A percentile compares a stretch with the other conserved stretches of the same genome.
phyloP scores from a whole-genome alignment of 2,113 vertebrate species.

The Tupaia tana region DNA sequence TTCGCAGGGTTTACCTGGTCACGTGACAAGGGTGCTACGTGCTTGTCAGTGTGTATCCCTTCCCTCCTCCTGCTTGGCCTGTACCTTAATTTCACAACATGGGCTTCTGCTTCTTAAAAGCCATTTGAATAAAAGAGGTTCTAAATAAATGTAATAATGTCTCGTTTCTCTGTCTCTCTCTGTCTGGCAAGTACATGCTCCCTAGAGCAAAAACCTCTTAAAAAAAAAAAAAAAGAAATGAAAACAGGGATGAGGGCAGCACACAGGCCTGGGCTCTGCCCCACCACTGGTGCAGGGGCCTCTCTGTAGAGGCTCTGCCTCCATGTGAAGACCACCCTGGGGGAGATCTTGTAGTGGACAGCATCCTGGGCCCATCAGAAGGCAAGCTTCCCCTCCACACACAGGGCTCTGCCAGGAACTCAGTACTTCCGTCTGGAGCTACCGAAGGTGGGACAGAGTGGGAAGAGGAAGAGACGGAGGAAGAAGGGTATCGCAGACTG shows the following conservation, averaged over 20 bases:
- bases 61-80: not conserved
- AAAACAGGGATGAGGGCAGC: not conserved
- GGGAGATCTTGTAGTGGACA: not conserved
- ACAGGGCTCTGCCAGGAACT: not conserved
- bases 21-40: not conserved
- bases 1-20: not conserved
- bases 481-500: not conserved
- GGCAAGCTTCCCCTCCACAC: not conserved
- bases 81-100: not conserved
- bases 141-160: not conserved
- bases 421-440: not conserved
- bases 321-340: not conserved
- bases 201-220: too few species aligned
- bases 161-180: not conserved
- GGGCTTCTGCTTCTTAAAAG: constrained; percentile 56
- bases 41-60: not conserved
- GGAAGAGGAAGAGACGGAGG: not conserved
- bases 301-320: not conserved
- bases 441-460: too few species aligned
- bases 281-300: not conserved
- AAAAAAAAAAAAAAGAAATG: too few species aligned
- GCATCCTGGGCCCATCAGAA: not conserved
- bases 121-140: constrained; percentile 64
- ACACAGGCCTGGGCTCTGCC: not conserved
- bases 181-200: too few species aligned